Base-by-base conservation (phyloP, 2,888 invertebrate genomes). In the Drosophila parthenogenetica region DNA sequence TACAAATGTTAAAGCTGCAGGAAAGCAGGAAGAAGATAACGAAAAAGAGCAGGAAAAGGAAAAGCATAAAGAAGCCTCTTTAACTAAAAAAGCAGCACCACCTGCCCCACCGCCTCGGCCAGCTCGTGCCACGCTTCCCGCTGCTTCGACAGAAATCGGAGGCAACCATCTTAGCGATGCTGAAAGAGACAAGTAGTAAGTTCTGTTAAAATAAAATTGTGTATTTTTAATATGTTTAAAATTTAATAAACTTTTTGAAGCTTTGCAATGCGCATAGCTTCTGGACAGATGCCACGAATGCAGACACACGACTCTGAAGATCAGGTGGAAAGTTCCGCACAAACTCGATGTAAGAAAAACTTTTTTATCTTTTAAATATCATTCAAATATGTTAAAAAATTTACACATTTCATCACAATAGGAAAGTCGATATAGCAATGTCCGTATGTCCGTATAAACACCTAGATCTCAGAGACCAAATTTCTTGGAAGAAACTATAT, bases 261-360 rank as follows among this genome's bases (percentile, higher is more conserved):
- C 25, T 10, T 13, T 1, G 0, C 5, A 14, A 49, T 29, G 32
- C 77, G 80, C 25, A 65, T 77, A 3, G 16, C 37, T 5, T 79
- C 77, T 7, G 77, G 77, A 13, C 39, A 71, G 35, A 25, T 55
- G 3, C 0, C n/a, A 0, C n/a, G 17, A 0, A 59, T 29, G 1
- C 5, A 0, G 1, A n/a, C 32, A 14, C 4, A 17, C 3, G 14
- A 2, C 2, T 14, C 1, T 13, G 19, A 22, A 5, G 0, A 14
- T 17, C 14, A 50, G 5, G n/a, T 11, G 5, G 1, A 0, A 2
- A 16, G 13, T 35, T 2, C 17, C 7, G 13, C 13, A 2, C 13
- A 37, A 17, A 5, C n/a, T 5, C 25, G 25, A 39, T n/a, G 76
- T 77, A n/a, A 70, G 79, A 13, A 10, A 10, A 10, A 10, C 29